Evolutionary conservation across 2,113 vertebrate species (phyloP).

Genomic region (Myanophis thanlyinensis): DNA sequence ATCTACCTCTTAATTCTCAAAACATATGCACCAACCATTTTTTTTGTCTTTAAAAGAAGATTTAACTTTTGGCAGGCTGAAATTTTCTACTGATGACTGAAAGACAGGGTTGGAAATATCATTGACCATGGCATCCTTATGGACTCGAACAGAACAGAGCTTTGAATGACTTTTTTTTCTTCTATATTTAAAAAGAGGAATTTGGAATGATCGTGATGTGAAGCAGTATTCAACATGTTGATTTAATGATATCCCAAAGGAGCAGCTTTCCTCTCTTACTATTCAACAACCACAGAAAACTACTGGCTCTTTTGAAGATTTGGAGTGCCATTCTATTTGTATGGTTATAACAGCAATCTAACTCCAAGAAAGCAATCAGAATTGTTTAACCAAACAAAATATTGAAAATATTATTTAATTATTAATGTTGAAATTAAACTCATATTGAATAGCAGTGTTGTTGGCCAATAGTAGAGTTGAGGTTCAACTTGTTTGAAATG

Average conservation of each 20-base stretch:
- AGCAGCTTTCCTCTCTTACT: background rate
- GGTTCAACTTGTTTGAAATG: background rate
- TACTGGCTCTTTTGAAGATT: background rate
- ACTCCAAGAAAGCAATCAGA: background rate
- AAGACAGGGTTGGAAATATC: background rate
- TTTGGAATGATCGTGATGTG: background rate
- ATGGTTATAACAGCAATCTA: background rate
- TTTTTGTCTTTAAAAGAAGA: background rate
- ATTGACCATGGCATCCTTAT: background rate
- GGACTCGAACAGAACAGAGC: background rate
- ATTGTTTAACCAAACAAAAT: background rate
- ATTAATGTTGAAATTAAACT: background rate
- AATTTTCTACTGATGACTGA: background rate
- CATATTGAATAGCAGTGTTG: background rate
- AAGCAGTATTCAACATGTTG: background rate
- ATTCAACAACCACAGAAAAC: background rate
- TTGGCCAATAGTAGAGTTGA: background rate
- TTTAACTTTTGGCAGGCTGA: background rate
- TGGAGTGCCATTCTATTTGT: background rate
- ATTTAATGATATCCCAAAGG: background rate
- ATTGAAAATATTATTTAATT: background rate
- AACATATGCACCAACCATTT: background rate
- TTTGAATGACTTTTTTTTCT: background rate
- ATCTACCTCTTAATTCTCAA: background rate
- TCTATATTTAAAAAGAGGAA: background rate